These are phyloP conservation scores for Rhineura floridana DNA, from an alignment of 2,113 vertebrate species.

Conservation along the genomic window DNA sequence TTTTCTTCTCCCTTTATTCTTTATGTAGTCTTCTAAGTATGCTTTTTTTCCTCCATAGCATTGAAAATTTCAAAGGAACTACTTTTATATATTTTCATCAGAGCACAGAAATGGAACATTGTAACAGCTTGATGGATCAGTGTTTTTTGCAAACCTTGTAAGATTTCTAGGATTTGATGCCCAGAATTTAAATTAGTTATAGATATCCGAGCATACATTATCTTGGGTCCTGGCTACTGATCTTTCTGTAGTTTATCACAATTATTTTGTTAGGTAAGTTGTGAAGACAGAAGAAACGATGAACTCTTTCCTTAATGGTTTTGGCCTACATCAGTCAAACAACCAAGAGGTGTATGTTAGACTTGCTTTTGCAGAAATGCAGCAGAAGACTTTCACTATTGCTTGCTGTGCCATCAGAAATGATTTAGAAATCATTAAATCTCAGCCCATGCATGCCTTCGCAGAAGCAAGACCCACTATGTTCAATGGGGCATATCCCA, in stretches of 20 bases:
- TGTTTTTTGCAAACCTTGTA: constrained; percentile 17
- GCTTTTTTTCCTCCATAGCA: background rate
- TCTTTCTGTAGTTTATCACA: constrained; percentile 13
- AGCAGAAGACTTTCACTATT: constrained; percentile 60
- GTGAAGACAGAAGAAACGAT: constrained; percentile 15
- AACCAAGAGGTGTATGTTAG: constrained; percentile 35
- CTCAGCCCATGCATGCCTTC: background rate
- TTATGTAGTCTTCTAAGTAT: background rate
- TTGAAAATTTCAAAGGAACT: background rate
- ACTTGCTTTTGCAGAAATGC: constrained; percentile 56
- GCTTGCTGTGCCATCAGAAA: constrained; percentile 63
- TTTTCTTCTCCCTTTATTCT: background rate
- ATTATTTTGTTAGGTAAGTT: constrained; percentile 19
- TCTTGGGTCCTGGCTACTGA: background rate
- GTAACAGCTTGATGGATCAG: constrained; percentile 5
- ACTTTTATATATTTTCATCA: constrained; percentile 14
- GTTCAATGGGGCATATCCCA: background rate
- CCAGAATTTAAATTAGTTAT: background rate
- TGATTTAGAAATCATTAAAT: constrained; percentile 39
- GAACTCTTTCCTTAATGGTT: background rate
- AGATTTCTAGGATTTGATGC: background rate
- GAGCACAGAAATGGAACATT: background rate
- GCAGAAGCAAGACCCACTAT: background rate
- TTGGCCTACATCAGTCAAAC: constrained; percentile 22
- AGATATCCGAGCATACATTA: background rate